Conservation (phyloP, 2,888 invertebrate genomes). For the Platycheirus rosarum region DNA sequence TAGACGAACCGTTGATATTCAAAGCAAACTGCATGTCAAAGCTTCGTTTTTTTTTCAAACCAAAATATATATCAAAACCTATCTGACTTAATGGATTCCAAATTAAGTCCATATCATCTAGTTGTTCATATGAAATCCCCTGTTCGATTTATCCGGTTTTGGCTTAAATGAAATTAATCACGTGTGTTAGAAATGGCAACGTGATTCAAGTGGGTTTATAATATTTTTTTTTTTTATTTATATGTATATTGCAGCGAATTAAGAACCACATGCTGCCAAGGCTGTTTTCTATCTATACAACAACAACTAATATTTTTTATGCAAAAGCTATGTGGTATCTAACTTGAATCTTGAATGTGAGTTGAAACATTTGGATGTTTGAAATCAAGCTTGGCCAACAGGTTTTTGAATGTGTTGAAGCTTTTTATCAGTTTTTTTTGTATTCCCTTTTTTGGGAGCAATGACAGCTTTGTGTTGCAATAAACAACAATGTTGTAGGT, state of each 20-base stretch:
- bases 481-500: background rate
- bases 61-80: background rate
- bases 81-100: constrained; percentile 1
- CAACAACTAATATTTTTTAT: constrained; percentile 1
- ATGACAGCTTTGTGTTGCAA: constrained; percentile 12
- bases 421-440: constrained; percentile 17
- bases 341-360: constrained; percentile 18
- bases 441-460: constrained; percentile 19
- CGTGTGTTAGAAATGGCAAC: constrained; percentile 42
- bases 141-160: constrained; percentile 43
- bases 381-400: constrained; percentile 30
- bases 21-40: background rate
- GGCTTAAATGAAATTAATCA: constrained; percentile 30
- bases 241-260: constrained; percentile 29
- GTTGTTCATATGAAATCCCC: constrained; percentile 1
- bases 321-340: background rate
- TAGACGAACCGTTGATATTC: background rate
- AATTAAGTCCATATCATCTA: constrained; percentile 8
- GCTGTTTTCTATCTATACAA: constrained; percentile 41
- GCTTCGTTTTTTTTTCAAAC: background rate
- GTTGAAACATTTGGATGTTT: constrained; percentile 28
- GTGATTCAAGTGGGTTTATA: constrained; percentile 9
- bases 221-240: constrained; percentile 1
- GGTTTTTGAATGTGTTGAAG: constrained; percentile 29
- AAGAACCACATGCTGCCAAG: constrained; percentile 44